These are phyloP conservation scores for Paratrypauchen microcephalus DNA, from an alignment of 2,797 vertebrate genomes.

Conservation along the genomic window DNA sequence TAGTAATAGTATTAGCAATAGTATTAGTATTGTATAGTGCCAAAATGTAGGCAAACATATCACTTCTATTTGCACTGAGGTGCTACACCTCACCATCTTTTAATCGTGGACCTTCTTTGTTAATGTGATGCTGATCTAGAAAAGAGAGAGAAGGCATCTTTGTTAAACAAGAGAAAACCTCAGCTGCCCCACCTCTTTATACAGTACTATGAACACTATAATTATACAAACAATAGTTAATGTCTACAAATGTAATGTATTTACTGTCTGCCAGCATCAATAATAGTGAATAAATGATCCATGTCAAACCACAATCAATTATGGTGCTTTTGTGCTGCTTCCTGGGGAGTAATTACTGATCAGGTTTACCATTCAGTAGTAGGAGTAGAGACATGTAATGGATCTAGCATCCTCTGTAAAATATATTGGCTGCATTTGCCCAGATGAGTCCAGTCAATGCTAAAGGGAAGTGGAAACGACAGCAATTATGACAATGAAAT, in stretches of 20 bases:
- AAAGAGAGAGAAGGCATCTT: not conserved
- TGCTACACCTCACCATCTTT: not conserved
- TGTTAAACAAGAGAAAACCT: conserved; percentile 27
- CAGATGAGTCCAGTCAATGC: conserved; percentile 42
- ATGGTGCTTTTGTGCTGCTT: conserved; percentile 31
- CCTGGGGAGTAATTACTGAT: conserved; percentile 41
- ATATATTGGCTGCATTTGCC: conserved; percentile 34
- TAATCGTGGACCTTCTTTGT: not conserved
- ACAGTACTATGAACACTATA: conserved; percentile 4
- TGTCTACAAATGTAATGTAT: conserved; percentile 10
- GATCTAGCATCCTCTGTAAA: conserved; percentile 40
- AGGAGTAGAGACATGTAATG: conserved; percentile 44
- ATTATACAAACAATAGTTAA: conserved; percentile 10
- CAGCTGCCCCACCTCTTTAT: conserved; percentile 16
- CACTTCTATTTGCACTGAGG: not conserved
- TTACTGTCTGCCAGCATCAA: conserved; percentile 8
- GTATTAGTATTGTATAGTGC: not conserved
- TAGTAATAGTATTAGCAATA: not conserved
- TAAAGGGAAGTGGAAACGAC: conserved; percentile 38
- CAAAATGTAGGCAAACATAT: not conserved
- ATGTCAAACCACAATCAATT: conserved; percentile 44
- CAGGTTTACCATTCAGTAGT: conserved; percentile 40
- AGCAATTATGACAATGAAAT: conserved; percentile 51
- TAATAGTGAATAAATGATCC: conserved; percentile 28
- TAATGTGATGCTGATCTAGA: conserved; percentile 4